phyloP scores from a whole-genome alignment of 2,888 invertebrate species.

The Phengaris arion region DNA sequence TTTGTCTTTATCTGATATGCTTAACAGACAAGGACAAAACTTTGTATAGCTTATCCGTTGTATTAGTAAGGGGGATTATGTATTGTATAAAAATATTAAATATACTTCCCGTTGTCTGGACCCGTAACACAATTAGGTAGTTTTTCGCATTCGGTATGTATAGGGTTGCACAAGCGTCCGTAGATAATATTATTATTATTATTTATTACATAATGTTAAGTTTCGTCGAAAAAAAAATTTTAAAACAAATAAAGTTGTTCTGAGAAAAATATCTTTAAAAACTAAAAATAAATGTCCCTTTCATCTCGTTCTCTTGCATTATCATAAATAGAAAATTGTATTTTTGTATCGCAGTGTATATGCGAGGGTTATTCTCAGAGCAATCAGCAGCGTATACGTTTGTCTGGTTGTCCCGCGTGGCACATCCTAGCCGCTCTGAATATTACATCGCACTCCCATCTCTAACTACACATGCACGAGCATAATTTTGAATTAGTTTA shows the following conservation, averaged over 20 bases:
- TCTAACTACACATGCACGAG: slow-evolving; percentile 25
- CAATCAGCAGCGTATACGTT: slow-evolving; percentile 67
- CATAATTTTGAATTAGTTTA: slow-evolving; percentile 4
- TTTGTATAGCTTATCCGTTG: too few relatives aligned
- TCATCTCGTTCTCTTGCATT: slow-evolving; percentile 2
- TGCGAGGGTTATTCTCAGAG: slow-evolving; percentile 59
- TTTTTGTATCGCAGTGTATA: slow-evolving; percentile 49
- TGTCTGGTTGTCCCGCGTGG: slow-evolving; percentile 59
- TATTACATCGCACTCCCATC: slow-evolving; percentile 61
- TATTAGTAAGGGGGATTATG: too few relatives aligned
- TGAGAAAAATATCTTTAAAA: neutral
- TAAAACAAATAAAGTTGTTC: neutral
- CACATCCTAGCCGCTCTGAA: slow-evolving; percentile 65
- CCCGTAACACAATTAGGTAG: too few relatives aligned
- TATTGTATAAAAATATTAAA: too few relatives aligned
- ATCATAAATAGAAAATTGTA: slow-evolving; percentile 31
- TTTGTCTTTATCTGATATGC: too few relatives aligned
- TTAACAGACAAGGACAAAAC: too few relatives aligned
- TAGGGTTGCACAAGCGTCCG: too few relatives aligned
- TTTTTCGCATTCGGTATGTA: too few relatives aligned
- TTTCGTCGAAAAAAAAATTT: neutral
- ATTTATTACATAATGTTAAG: too few relatives aligned
- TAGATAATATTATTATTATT: too few relatives aligned
- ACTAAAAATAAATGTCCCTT: slow-evolving; percentile 1
- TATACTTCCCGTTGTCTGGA: too few relatives aligned